These are phyloP conservation scores for Apogon talboti DNA, from an alignment of 2,797 vertebrate genomes.

Conservation along the genomic window DNA sequence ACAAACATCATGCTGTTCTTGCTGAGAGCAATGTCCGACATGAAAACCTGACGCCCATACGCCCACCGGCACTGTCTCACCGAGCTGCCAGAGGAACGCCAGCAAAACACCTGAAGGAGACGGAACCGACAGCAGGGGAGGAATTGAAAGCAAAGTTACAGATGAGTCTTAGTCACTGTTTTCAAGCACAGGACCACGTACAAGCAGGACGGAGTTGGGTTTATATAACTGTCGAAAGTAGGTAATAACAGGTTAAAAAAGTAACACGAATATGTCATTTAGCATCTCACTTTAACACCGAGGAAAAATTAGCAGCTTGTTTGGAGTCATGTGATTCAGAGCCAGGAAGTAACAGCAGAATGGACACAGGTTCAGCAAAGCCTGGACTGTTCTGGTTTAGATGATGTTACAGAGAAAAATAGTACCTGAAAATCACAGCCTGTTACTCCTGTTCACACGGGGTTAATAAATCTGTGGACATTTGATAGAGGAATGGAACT, in stretches of 20 bases:
- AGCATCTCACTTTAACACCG: too few species aligned
- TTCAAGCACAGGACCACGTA: slow-evolving; percentile 37
- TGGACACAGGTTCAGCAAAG: too few species aligned
- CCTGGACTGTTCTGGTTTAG: too few species aligned
- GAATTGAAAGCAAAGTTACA: slow-evolving; percentile 28
- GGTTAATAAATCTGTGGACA: too few species aligned
- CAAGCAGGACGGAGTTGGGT: slow-evolving; percentile 29
- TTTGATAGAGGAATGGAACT: too few species aligned
- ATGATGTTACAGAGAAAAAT: too few species aligned
- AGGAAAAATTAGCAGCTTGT: too few species aligned
- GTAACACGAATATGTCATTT: too few species aligned
- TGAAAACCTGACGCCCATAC: slow-evolving; percentile 94
- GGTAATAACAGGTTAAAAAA: slow-evolving; percentile 52
- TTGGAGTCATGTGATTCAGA: too few species aligned
- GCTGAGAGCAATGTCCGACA: slow-evolving; percentile 94
- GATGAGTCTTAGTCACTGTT: slow-evolving; percentile 53
- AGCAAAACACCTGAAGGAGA: slow-evolving; percentile 91
- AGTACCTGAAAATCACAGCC: too few species aligned
- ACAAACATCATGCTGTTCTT: slow-evolving; percentile 93
- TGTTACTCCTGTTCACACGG: too few species aligned
- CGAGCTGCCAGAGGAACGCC: slow-evolving; percentile 88
- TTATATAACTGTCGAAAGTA: slow-evolving; percentile 54
- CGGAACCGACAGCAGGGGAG: slow-evolving; percentile 12
- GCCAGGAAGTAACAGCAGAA: too few species aligned
- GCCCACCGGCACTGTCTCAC: slow-evolving; percentile 95